These are phyloP conservation scores for Potamilus streckersoni DNA, from an alignment of 1,140 invertebrate species.

Conservation along the genomic window DNA sequence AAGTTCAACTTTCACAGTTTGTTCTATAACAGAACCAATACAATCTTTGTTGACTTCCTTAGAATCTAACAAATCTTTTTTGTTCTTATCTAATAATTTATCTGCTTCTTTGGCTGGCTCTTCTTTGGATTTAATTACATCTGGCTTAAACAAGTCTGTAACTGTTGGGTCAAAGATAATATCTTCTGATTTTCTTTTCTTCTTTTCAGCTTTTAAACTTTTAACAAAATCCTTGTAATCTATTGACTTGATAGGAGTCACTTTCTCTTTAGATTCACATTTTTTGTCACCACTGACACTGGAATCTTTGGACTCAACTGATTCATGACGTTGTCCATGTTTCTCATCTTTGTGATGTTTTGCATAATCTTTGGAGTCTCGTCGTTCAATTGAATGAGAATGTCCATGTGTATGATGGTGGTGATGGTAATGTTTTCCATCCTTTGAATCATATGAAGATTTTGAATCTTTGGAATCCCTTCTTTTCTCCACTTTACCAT, in stretches of 20 bases:
- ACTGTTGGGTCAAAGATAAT: constrained; percentile 22
- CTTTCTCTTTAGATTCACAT: too few relatives aligned
- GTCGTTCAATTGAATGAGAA: constrained; percentile 3
- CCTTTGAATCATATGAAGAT: constrained; percentile 6
- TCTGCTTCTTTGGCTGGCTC: too few relatives aligned
- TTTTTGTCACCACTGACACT: too few relatives aligned
- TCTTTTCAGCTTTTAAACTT: constrained; percentile 14
- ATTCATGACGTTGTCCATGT: too few relatives aligned
- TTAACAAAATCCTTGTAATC: constrained; percentile 7
- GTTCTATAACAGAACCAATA: too few relatives aligned
- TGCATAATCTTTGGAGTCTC: neutral
- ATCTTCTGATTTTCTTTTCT: constrained; percentile 29
- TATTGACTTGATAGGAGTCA: neutral
- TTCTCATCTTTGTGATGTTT: too few relatives aligned
- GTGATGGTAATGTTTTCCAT: constrained; percentile 15
- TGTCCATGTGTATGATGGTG: constrained; percentile 16
- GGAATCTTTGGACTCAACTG: too few relatives aligned
- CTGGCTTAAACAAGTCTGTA: constrained; percentile 27
- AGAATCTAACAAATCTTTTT: too few relatives aligned
- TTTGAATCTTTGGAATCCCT: constrained; percentile 7
- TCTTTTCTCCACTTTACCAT: constrained; percentile 8
- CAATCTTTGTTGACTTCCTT: too few relatives aligned
- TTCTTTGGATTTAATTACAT: constrained; percentile 1
- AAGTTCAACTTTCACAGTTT: too few relatives aligned
- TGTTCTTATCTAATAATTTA: too few relatives aligned